Evolutionary conservation across 2,797 vertebrate genomes (phyloP), one percentile per base, ranked within the genome.

Genomic region (Gymnocypris eckloni): DNA sequence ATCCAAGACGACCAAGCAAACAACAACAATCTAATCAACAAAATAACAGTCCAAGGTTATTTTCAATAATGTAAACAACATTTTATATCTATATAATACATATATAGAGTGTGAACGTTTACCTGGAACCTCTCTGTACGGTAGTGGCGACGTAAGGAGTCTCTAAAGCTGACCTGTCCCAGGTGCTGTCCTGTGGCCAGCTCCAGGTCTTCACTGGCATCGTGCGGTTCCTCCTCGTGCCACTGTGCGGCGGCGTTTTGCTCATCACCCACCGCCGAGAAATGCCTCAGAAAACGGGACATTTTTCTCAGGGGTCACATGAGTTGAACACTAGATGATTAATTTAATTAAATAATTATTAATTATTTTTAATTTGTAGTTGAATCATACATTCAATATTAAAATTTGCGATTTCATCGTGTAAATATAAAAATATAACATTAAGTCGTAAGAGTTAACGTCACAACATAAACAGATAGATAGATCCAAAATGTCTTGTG

Each of bases 1-100:
- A 15, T 99, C 98, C 91, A 99, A 87, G 84, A 99, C 70, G 1
- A 99, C 97, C 91, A 99, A 85, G 92, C 93, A 96, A 83, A 99
- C 97, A 89, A 99, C 92, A 78, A 94, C 1, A 0, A 99, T 93
- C 98, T 99, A 90, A 1, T 90, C 72, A 86, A 83, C 7, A 85
- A 88, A 81, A 84, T 12, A 33, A 52, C 77, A 3, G 16, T 37
- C 20, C 50, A 33, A 2, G 8, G 70, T 59, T 73, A 61, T 8
- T 12, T 45, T 76, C 52, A 61, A 16, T 52, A 10, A 41, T 39
- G 72, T 50, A 39, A 41, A 37, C 5, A 50, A 16, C 9, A 48
- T 45, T 4, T 2, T 9, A 80, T 22, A 25, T 41, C 20, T 33
- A 3, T 48, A 28, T 48, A 37, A 28, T 33, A 37, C 59, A 67